Conservation (phyloP, 1,140 invertebrate species). For the Meloidogyne chitwoodi region DNA sequence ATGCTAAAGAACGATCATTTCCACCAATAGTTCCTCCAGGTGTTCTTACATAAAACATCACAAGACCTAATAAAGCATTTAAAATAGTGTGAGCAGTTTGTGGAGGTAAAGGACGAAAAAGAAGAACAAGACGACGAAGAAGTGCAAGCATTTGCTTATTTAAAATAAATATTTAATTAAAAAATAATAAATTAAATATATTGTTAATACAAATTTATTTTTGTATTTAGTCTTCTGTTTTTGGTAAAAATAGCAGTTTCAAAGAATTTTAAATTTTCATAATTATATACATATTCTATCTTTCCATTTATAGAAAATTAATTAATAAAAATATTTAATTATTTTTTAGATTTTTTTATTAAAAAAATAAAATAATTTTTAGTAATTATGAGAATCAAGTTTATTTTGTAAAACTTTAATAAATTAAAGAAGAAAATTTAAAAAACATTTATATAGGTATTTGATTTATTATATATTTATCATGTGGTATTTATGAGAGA, state of each 20-base stretch:
- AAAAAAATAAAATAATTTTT: not conserved
- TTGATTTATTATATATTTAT: too few relatives aligned
- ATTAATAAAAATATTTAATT: not conserved
- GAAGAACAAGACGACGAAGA: slow-evolving; percentile 82
- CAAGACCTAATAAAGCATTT: too few relatives aligned
- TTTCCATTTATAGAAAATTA: not conserved
- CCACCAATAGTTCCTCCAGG: too few relatives aligned
- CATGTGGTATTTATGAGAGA: too few relatives aligned
- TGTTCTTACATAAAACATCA: too few relatives aligned
- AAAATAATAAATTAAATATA: not conserved
- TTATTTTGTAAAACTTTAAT: too few relatives aligned
- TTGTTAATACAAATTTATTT: not conserved
- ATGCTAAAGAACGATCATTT: too few relatives aligned
- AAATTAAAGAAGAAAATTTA: too few relatives aligned
- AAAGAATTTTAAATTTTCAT: not conserved
- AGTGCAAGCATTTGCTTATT: slow-evolving; percentile 85
- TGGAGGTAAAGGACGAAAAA: too few relatives aligned
- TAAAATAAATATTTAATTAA: slow-evolving; percentile 8
- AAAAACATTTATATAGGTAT: too few relatives aligned
- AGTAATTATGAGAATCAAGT: not conserved
- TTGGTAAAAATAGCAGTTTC: not conserved
- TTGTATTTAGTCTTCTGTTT: not conserved
- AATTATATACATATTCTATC: too few relatives aligned
- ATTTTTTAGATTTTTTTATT: not conserved
- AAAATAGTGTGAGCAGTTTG: too few relatives aligned